phyloP scores from a whole-genome alignment of 1,140 invertebrate species.

The Akabosia matsudoensis region DNA sequence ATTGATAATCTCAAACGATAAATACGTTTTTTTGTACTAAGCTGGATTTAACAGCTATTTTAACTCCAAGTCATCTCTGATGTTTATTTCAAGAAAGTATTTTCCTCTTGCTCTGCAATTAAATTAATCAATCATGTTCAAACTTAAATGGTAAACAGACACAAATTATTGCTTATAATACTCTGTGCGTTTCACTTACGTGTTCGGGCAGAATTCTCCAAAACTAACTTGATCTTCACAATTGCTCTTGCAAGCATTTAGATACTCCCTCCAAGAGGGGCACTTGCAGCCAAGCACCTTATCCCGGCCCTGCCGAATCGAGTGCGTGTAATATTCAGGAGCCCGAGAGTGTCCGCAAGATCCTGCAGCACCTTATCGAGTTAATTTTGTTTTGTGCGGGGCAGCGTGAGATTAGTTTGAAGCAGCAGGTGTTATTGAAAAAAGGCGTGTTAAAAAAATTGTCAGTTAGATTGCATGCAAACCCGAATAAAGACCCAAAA shows the following conservation, averaged over 20 bases:
- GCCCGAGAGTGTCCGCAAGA: constrained; percentile 43
- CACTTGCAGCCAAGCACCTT: constrained; percentile 26
- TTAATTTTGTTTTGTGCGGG: no score
- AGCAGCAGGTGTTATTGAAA: no score
- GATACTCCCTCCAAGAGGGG: constrained; percentile 20
- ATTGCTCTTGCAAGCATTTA: background rate
- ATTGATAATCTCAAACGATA: no score
- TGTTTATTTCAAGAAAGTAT: constrained; percentile 6
- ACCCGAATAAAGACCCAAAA: no score
- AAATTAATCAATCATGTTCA: background rate
- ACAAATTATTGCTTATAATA: background rate
- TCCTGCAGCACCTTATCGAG: constrained; percentile 31
- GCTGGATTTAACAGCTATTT: background rate
- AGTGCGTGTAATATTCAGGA: constrained; percentile 38
- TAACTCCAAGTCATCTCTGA: background rate
- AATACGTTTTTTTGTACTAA: no score
- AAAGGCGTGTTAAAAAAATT: no score
- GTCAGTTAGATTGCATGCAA: no score
- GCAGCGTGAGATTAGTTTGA: no score
- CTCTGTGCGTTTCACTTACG: background rate
- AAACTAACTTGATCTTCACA: background rate
- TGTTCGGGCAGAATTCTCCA: background rate
- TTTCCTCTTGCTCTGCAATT: background rate
- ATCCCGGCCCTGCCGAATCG: constrained; percentile 27
- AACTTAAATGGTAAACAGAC: background rate